Base-by-base conservation (phyloP, 2,113 vertebrate genomes). In the Neogobius melanostomus region DNA sequence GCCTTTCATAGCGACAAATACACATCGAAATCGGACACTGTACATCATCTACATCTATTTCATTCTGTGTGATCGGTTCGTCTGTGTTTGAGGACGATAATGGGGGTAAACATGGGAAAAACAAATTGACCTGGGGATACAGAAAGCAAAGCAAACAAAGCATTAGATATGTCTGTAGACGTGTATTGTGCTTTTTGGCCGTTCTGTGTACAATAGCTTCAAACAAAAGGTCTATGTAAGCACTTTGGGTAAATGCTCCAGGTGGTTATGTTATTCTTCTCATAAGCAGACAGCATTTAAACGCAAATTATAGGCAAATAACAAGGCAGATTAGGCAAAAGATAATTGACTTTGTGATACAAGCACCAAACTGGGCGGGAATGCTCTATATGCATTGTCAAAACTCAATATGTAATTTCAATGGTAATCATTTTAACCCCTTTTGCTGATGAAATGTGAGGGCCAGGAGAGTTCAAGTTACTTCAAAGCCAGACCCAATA, bases 161-260 rank as follows among this genome's bases (percentile, higher is more conserved):
- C 42, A 71, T 76, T 76, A 77, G 76, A 87, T 84, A 82, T 84
- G 81, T 85, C 2, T 21, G 74, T 90, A 85, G 80, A 88, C 80
- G 82, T 36, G 4, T 84, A 80, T 91, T 91, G 90, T 91, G 90
- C 90, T 91, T 91, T 36, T 88, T 83, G 77, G 80, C 85, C 82
- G 83, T 81, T 75, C 79, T 76, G 81, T 80, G 79, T 83, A 80
- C 81, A 86, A 71, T 71, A 80, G 84, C 86, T 73, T 80, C 71
- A 74, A 69, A 72, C 60, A 71, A 71, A 60, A 45, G 6, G 67
- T 56, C 45, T 71, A 16, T 62, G 61, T 63, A 64, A 84, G 79
- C 75, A 88, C 84, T 80, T 88, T 80, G 84, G 77, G 82, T 28
- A 49, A 17, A n/a, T 42, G 68, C 68, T 70, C 68, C 59, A 74